phyloP scores from a whole-genome alignment of 2,888 invertebrate species.

The Julus scanicus region DNA sequence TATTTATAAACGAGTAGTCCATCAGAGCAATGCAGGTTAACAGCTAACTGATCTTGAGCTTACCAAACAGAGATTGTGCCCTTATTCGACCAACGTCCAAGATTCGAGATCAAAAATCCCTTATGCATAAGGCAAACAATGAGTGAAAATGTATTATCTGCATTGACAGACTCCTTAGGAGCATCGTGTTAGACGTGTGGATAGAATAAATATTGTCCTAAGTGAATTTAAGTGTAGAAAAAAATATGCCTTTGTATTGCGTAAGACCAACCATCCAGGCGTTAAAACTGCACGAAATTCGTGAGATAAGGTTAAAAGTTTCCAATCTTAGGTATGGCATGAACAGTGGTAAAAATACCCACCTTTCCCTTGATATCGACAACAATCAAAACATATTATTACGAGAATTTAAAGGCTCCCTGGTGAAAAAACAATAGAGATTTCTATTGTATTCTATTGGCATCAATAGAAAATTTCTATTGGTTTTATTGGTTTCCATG shows the following conservation, averaged over 20 bases:
- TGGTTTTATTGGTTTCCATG: no score
- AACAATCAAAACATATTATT: no score
- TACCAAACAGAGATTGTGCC: not conserved
- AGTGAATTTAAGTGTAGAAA: not conserved
- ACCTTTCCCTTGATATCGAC: no score
- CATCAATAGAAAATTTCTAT: no score
- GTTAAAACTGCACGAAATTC: not conserved
- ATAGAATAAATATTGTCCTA: constrained; percentile 1
- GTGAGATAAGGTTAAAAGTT: not conserved
- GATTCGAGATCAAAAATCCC: constrained; percentile 11
- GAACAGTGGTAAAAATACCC: no score
- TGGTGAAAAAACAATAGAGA: no score
- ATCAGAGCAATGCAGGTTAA: not conserved
- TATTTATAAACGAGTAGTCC: not conserved
- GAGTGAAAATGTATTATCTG: not conserved
- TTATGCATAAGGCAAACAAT: constrained; percentile 19
- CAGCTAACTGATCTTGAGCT: constrained; percentile 19
- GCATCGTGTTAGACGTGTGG: not conserved
- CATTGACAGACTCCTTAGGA: constrained; percentile 19
- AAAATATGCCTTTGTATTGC: not conserved
- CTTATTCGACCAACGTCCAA: constrained; percentile 10
- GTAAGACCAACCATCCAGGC: not conserved
- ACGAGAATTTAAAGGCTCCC: no score
- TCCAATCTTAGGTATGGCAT: not conserved
- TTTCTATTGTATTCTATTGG: no score